Percentiles rank a stretch among this genome's conserved stretches.
These are phyloP conservation scores for Trichopria drosophilae DNA, from an alignment of 2,888 invertebrate genomes.

Conservation along the genomic window DNA sequence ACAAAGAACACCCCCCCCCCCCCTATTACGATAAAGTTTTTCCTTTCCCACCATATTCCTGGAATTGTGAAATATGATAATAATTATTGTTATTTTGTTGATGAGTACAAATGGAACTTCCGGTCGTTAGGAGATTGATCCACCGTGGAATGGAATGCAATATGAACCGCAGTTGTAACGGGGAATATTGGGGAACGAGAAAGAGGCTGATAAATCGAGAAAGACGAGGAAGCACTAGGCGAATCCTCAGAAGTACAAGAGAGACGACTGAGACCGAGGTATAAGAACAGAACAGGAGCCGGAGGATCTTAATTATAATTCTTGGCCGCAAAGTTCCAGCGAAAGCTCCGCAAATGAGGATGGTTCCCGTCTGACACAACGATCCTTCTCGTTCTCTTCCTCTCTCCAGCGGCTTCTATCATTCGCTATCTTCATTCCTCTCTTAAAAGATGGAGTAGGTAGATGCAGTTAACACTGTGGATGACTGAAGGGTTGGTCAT, in stretches of 20 bases:
- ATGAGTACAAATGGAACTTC: slow-evolving; percentile 50
- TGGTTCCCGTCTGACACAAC: slow-evolving; percentile 52
- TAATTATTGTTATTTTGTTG: slow-evolving; percentile 48
- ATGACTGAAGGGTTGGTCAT: slow-evolving; percentile 19
- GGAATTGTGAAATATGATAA: too few species aligned
- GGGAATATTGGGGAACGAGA: slow-evolving; percentile 20
- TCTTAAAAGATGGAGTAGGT: slow-evolving; percentile 30
- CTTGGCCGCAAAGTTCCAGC: slow-evolving; percentile 53
- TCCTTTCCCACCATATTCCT: too few species aligned
- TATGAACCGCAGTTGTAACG: slow-evolving; percentile 46
- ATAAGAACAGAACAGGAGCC: slow-evolving; percentile 31
- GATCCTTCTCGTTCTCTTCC: slow-evolving; percentile 37
- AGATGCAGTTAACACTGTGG: slow-evolving; percentile 15
- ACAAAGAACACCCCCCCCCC: too few species aligned
- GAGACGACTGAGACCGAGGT: slow-evolving; percentile 20
- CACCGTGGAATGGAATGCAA: slow-evolving; percentile 52
- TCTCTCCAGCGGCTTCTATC: slow-evolving; percentile 1
- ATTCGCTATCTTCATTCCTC: neutral
- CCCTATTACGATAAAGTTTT: too few species aligned
- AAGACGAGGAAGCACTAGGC: slow-evolving; percentile 4
- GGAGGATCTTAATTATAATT: slow-evolving; percentile 56
- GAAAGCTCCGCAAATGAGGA: slow-evolving; percentile 53
- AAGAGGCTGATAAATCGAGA: slow-evolving; percentile 23
- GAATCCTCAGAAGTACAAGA: slow-evolving; percentile 17
- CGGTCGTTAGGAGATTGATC: slow-evolving; percentile 53